phyloP scores from a whole-genome alignment of 2,797 vertebrate genomes.

The Thamnophis elegans region DNA sequence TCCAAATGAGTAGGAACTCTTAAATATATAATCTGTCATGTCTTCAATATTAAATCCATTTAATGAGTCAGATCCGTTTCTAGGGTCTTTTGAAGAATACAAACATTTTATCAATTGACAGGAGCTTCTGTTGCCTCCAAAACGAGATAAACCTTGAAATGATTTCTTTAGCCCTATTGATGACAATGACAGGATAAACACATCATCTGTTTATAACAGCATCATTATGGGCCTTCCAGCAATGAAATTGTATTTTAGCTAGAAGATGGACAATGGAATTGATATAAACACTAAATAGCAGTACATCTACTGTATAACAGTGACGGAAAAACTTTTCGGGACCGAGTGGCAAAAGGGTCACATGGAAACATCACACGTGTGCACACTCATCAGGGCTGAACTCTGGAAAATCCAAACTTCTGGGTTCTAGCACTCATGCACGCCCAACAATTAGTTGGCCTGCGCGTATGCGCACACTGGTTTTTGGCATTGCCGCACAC shows the following conservation, averaged over 20 bases:
- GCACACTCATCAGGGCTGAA: too few species aligned
- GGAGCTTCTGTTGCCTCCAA: neutral
- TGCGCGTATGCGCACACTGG: too few species aligned
- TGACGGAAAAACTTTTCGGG: too few species aligned
- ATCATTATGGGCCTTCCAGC: neutral
- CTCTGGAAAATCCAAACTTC: too few species aligned
- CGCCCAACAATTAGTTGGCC: too few species aligned
- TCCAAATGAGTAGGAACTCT: neutral
- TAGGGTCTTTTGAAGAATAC: neutral
- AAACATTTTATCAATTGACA: neutral
- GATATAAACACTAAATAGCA: neutral
- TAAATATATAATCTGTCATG: neutral
- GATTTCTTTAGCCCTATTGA: neutral
- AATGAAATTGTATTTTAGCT: neutral
- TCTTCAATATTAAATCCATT: neutral
- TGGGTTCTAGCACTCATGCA: too few species aligned
- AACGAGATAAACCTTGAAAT: neutral
- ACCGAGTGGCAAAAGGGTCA: too few species aligned
- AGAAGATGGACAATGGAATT: neutral
- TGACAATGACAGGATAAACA: neutral
- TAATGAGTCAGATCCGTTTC: neutral
- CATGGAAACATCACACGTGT: too few species aligned
- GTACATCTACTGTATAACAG: too few species aligned
- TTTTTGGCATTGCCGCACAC: too few species aligned
- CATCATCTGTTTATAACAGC: too few species aligned